Evolutionary conservation across 2,113 vertebrate species (phyloP).

Genomic region (Lipophrys pholis): DNA sequence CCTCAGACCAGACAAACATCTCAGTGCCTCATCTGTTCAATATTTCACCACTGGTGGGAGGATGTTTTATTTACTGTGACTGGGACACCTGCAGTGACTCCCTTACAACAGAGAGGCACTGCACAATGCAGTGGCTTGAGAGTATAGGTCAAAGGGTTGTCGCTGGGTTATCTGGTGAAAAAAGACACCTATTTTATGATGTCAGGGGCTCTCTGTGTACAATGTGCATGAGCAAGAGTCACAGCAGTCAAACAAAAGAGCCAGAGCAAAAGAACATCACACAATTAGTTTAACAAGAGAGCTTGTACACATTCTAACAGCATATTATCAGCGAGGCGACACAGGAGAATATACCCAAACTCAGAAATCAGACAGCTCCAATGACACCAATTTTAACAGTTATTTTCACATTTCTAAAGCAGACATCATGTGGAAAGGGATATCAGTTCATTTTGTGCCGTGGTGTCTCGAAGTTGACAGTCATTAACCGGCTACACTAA

Average conservation of each 20-base stretch:
- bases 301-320: constrained; percentile 4
- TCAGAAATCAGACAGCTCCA: not conserved
- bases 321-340: not conserved
- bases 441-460: constrained; percentile 14
- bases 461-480: not conserved
- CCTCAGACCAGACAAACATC: constrained; percentile 61
- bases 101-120: constrained; percentile 48
- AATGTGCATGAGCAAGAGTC: constrained; percentile 2
- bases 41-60: constrained; percentile 69
- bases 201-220: constrained; percentile 15
- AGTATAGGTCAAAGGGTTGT: constrained; percentile 49
- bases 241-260: constrained; percentile 11
- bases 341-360: not conserved
- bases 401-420: not conserved
- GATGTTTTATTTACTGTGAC: constrained; percentile 74
- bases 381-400: constrained; percentile 1
- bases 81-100: constrained; percentile 62
- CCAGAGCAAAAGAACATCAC: constrained; percentile 25
- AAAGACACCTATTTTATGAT: constrained; percentile 8
- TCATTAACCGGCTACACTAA: constrained; percentile 42
- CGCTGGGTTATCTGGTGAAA: constrained; percentile 37
- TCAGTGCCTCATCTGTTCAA: constrained; percentile 67
- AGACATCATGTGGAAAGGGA: not conserved
- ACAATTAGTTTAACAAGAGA: constrained; percentile 31
- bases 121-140: constrained; percentile 45